Conservation (phyloP, 2,113 vertebrate genomes). For the Physeter macrocephalus region DNA sequence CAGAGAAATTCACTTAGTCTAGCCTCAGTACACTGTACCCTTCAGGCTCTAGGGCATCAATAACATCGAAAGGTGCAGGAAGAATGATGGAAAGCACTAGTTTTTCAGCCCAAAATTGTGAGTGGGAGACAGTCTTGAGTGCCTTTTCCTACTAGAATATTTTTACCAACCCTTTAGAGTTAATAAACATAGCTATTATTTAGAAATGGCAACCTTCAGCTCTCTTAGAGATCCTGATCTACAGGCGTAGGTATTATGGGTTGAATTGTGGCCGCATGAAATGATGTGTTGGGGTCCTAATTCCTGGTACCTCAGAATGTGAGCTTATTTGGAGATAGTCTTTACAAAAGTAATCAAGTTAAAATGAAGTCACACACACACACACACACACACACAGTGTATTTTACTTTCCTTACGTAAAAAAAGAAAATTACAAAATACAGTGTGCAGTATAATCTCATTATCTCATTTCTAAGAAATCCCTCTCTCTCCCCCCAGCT, state of each 20-base stretch:
- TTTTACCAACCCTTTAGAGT: not conserved
- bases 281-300: not conserved
- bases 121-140: not conserved
- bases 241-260: not conserved
- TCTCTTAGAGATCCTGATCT: not conserved
- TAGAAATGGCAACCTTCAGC: not conserved
- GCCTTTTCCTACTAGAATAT: not conserved
- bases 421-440: conserved; percentile 14
- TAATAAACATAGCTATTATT: not conserved
- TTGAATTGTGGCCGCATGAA: not conserved
- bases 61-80: not conserved
- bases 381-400: not conserved
- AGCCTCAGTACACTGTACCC: not conserved
- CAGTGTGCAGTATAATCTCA: not conserved
- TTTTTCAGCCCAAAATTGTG: not conserved
- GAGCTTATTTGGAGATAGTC: not conserved
- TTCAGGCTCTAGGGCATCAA: not conserved
- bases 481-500: not conserved
- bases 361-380: not conserved
- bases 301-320: not conserved
- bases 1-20: not conserved
- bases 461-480: not conserved
- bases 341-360: not conserved
- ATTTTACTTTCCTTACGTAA: not conserved
- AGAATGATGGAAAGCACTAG: not conserved